A percentile compares a stretch with the other conserved stretches of the same genome.
phyloP scores from a whole-genome alignment of 2,797 vertebrate genomes.

The Meda fulgida region DNA sequence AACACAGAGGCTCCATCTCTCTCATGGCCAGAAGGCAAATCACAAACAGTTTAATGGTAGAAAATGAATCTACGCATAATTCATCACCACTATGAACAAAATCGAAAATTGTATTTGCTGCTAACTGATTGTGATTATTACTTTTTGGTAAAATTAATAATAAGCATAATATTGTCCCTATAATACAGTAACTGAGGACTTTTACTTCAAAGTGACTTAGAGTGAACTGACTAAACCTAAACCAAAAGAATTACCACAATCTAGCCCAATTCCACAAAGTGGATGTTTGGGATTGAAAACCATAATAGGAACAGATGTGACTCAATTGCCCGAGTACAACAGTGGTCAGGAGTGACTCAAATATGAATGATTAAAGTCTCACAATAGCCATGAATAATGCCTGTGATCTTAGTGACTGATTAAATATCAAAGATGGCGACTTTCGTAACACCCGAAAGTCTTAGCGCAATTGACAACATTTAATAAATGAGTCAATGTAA shows the following conservation, averaged over 20 bases:
- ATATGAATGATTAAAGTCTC: not conserved
- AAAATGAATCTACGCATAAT: conserved; percentile 32
- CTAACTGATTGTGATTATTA: conserved; percentile 21
- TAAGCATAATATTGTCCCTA: not conserved
- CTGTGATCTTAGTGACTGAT: not conserved
- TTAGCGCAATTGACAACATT: not conserved
- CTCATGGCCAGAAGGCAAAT: conserved; percentile 22
- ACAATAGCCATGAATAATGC: not conserved
- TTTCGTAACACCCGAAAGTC: not conserved
- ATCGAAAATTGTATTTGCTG: conserved; percentile 9
- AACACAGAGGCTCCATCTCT: conserved; percentile 17
- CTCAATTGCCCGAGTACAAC: not conserved
- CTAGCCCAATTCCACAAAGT: not conserved
- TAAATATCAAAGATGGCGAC: not conserved
- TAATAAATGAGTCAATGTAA: not conserved
- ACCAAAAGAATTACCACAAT: not conserved
- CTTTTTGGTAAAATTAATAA: not conserved
- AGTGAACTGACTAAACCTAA: not conserved
- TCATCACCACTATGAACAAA: conserved; percentile 28
- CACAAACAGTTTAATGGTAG: conserved; percentile 1
- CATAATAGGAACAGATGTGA: not conserved
- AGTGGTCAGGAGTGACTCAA: not conserved
- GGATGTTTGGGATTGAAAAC: not conserved
- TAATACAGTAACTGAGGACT: not conserved
- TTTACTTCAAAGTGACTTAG: not conserved